Evolutionary conservation across 1,140 invertebrate species (phyloP).

Genomic region (Holotrichia oblita): DNA sequence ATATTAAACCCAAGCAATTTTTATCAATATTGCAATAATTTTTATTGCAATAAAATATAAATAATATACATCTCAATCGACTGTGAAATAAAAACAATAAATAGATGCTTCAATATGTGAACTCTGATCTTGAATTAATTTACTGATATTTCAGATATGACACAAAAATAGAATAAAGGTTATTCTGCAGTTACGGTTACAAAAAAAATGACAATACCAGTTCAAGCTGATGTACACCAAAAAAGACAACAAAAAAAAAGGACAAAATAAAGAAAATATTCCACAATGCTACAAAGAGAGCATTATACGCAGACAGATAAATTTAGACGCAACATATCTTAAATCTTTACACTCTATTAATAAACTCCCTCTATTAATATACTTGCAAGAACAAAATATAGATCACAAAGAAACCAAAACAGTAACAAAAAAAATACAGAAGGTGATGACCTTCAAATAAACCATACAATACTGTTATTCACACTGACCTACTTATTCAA

Average conservation of each 20-base stretch:
- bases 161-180: neutral
- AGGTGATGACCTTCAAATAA: neutral
- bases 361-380: too few species aligned
- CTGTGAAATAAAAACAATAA: neutral
- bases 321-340: too few species aligned
- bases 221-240: too few species aligned
- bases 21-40: too few species aligned
- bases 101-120: neutral
- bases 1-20: too few species aligned
- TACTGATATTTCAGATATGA: neutral
- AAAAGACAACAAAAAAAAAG: too few species aligned
- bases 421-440: neutral
- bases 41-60: too few species aligned
- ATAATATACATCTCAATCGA: too few species aligned
- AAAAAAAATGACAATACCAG: too few species aligned
- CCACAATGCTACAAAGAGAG: neutral
- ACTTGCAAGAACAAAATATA: neutral
- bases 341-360: slow-evolving; percentile 3
- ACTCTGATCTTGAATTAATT: neutral
- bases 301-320: too few species aligned
- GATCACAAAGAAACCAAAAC: too few species aligned
- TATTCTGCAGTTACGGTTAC: neutral
- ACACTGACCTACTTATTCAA: neutral
- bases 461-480: slow-evolving; percentile 23
- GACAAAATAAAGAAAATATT: neutral